phyloP scores from a whole-genome alignment of 2,888 invertebrate species.

The Hyles lineata region DNA sequence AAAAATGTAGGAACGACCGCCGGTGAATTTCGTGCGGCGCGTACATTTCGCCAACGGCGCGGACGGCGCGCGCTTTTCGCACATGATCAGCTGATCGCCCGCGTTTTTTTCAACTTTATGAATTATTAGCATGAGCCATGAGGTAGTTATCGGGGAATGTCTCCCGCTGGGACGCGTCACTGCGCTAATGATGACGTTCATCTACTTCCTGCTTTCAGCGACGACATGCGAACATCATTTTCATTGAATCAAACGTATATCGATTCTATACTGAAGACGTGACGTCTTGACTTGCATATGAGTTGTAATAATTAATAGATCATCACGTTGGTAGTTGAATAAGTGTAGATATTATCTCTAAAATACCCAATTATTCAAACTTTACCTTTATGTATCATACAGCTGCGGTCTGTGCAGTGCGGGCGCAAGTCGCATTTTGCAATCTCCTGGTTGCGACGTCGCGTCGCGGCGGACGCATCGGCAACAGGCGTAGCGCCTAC shows the following conservation, averaged over 20 bases:
- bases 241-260: not conserved
- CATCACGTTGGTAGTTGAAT: not conserved
- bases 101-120: slow-evolving; percentile 34
- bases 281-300: not conserved
- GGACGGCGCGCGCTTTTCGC: slow-evolving; percentile 38
- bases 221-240: not conserved
- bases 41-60: slow-evolving; percentile 76
- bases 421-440: no score
- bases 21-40: slow-evolving; percentile 70
- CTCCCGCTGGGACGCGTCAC: slow-evolving; percentile 4
- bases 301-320: not conserved
- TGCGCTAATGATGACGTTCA: not conserved
- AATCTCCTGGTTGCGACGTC: no score
- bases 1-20: slow-evolving; percentile 76
- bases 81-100: slow-evolving; percentile 53
- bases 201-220: not conserved
- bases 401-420: no score
- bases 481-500: no score
- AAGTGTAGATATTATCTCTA: no score
- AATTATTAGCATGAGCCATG: slow-evolving; percentile 15
- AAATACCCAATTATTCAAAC: no score
- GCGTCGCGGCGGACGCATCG: no score
- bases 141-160: slow-evolving; percentile 16
- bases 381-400: no score
- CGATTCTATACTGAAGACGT: not conserved